Evolutionary conservation across 2,113 vertebrate species (phyloP).

Genomic region (Hyaena hyaena): DNA sequence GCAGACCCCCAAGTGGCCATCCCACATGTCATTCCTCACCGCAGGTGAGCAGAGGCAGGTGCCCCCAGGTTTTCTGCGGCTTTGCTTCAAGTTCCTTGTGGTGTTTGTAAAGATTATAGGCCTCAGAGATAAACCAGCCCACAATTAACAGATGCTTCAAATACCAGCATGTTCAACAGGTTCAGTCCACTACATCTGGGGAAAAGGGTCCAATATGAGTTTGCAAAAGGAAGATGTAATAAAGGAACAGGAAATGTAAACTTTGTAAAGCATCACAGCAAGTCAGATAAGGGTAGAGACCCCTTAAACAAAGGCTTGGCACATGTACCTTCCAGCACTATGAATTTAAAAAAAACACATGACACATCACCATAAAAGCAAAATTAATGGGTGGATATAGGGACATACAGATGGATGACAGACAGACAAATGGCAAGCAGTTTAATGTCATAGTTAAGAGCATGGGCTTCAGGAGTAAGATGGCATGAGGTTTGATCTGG

Average conservation of each 20-base stretch:
- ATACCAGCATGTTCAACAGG: not conserved
- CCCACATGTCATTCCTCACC: not conserved
- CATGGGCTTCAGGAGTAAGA: not conserved
- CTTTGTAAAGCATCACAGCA: not conserved
- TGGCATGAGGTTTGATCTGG: not conserved
- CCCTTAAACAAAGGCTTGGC: not conserved
- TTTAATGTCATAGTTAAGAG: not conserved
- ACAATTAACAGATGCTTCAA: not conserved
- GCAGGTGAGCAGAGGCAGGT: not conserved
- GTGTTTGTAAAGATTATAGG: not conserved
- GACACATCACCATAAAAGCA: not conserved
- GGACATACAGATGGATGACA: fast-evolving
- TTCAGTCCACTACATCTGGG: not conserved
- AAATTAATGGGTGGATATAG: not conserved
- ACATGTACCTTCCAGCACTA: not conserved
- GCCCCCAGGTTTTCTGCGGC: not conserved
- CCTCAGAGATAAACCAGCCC: not conserved
- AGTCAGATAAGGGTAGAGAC: not conserved
- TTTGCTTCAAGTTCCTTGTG: not conserved
- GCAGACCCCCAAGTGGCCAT: fast-evolving
- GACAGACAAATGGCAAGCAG: not conserved
- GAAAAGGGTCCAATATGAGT: not conserved
- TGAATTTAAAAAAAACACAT: not conserved
- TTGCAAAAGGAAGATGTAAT: not conserved
- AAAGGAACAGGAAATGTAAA: not conserved